phyloP scores from a whole-genome alignment of 35 echinoderm and acorn worm genomes.

The Stichopus chloronotus region DNA sequence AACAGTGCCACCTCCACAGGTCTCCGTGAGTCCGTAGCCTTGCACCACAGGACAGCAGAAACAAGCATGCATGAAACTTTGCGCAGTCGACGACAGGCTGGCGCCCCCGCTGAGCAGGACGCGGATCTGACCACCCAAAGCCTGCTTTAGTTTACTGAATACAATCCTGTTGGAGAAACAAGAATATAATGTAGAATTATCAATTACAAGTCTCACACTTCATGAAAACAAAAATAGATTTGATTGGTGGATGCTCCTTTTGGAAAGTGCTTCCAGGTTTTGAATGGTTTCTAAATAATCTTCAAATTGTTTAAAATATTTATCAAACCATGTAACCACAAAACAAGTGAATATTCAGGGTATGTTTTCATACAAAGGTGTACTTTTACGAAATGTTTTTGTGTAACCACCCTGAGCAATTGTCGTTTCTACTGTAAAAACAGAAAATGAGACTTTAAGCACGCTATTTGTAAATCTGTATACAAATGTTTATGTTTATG shows the following conservation, averaged over 20 bases:
- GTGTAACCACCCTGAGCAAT: too few species aligned
- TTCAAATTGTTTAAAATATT: neutral
- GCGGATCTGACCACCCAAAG: conserved; percentile 76
- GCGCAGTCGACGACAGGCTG: conserved; percentile 68
- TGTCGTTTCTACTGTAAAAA: too few species aligned
- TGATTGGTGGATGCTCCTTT: too few species aligned
- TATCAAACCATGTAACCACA: too few species aligned
- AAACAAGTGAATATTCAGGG: too few species aligned
- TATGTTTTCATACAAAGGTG: too few species aligned
- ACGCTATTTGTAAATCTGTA: too few species aligned
- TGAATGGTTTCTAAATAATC: too few species aligned
- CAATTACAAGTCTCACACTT: neutral
- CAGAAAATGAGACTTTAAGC: too few species aligned
- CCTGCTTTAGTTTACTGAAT: conserved; percentile 71
- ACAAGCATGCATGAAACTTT: conserved; percentile 85
- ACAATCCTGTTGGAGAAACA: conserved; percentile 59
- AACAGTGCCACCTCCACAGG: conserved; percentile 83
- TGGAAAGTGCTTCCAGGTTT: too few species aligned
- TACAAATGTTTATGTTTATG: too few species aligned
- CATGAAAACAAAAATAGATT: neutral
- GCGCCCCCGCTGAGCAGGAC: conserved; percentile 84
- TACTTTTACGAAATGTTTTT: too few species aligned
- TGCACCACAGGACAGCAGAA: conserved; percentile 86
- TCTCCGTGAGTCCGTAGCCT: conserved; percentile 93
- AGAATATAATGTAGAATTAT: neutral